Percentiles rank a stretch among this genome's conserved stretches.
phyloP scores from a whole-genome alignment of 35 echinoderm and acorn worm genomes.

The Diadema setosum region DNA sequence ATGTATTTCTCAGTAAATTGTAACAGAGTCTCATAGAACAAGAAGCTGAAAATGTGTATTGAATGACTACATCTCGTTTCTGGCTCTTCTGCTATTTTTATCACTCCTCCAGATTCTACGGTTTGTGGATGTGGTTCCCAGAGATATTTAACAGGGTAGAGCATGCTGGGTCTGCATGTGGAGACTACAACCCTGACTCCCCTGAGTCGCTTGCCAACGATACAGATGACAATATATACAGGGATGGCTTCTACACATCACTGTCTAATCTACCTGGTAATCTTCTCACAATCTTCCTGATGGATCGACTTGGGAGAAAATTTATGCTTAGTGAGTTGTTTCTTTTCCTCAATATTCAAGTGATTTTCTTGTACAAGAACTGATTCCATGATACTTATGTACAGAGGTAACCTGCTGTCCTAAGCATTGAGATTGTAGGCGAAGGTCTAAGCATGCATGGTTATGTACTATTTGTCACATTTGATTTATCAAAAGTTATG shows the following conservation, averaged over 20 bases:
- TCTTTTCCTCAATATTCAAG: not conserved
- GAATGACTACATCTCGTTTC: no score
- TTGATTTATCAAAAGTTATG: not conserved
- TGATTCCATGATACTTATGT: not conserved
- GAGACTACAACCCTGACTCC: not conserved
- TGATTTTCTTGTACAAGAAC: not conserved
- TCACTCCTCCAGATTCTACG: constrained; percentile 88
- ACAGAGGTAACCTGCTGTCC: not conserved
- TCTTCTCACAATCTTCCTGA: constrained; percentile 63
- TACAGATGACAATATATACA: constrained; percentile 32
- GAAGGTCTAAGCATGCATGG: not conserved
- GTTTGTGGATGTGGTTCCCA: constrained; percentile 97
- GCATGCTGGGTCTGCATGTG: constrained; percentile 58
- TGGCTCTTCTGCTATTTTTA: no score
- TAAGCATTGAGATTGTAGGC: not conserved
- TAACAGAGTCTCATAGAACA: no score
- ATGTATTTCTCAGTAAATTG: no score
- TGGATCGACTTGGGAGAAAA: constrained; percentile 80
- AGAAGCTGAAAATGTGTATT: no score
- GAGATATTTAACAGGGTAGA: constrained; percentile 76
- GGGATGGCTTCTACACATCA: constrained; percentile 76
- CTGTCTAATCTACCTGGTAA: constrained; percentile 90
- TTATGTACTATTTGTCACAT: not conserved
- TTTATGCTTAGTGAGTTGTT: constrained; percentile 62
- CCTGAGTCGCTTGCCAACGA: not conserved